Evolutionary conservation across 2,888 invertebrate genomes (phyloP).

Genomic region (Drosophila subquinaria): DNA sequence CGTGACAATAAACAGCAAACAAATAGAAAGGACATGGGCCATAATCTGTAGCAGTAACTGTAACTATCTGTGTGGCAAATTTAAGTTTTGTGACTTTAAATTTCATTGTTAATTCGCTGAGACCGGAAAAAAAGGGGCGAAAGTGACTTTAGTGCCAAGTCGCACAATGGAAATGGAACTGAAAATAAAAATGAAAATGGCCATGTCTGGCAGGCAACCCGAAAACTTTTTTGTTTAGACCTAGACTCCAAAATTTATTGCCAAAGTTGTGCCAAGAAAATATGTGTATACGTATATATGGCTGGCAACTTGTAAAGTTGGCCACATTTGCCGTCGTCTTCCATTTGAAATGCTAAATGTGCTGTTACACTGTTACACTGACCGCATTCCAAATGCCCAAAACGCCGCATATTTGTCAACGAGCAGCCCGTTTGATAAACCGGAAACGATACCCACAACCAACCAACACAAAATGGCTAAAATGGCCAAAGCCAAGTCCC

Average conservation of each 20-base stretch:
- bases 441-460: conserved; percentile 64
- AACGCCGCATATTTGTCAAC: conserved; percentile 76
- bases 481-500: conserved; percentile 28
- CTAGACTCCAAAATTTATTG: conserved; percentile 70
- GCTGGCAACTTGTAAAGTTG: conserved; percentile 55
- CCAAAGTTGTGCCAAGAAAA: conserved; percentile 67
- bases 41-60: not conserved
- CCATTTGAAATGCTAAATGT: conserved; percentile 73
- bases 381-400: conserved; percentile 73
- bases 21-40: conserved; percentile 46
- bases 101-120: conserved; percentile 69
- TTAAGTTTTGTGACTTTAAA: conserved; percentile 74
- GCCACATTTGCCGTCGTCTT: conserved; percentile 47
- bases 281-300: conserved; percentile 24
- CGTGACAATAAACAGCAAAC: conserved; percentile 69
- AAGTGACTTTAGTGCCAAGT: conserved; percentile 31
- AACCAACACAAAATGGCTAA: conserved; percentile 24
- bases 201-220: not conserved
- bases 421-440: conserved; percentile 60
- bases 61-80: conserved; percentile 36
- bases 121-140: conserved; percentile 7
- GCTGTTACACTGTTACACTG: conserved; percentile 66
- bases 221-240: conserved; percentile 54
- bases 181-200: not conserved
- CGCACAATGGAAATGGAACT: conserved; percentile 4